Percentiles rank a stretch among this genome's conserved stretches.
phyloP scores from a whole-genome alignment of 1,140 invertebrate species.

The Lasioglossum albipes region DNA sequence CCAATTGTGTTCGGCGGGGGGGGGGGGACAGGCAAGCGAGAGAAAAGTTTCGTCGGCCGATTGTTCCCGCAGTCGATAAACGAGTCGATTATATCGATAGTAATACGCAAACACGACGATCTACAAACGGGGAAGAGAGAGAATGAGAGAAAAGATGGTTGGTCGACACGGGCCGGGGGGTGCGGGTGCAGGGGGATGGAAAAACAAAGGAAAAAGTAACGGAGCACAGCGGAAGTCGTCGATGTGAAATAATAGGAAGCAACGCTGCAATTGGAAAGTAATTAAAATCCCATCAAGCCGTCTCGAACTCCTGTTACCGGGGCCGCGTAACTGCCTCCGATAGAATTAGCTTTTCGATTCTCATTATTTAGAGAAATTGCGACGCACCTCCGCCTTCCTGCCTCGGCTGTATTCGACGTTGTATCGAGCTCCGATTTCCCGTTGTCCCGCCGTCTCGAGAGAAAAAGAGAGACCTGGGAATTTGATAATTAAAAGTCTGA shows the following conservation, averaged over 20 bases:
- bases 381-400: neutral
- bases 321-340: slow-evolving; percentile 33
- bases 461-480: neutral
- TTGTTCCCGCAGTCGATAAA: slow-evolving; percentile 47
- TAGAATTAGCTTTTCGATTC: slow-evolving; percentile 62
- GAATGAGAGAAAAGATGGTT: no score
- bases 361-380: slow-evolving; percentile 60
- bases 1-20: slow-evolving; percentile 21
- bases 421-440: neutral
- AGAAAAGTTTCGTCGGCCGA: slow-evolving; percentile 32
- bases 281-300: slow-evolving; percentile 70
- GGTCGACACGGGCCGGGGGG: neutral
- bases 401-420: neutral
- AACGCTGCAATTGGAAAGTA: slow-evolving; percentile 68
- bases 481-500: slow-evolving; percentile 3
- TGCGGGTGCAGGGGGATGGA: neutral
- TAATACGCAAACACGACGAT: slow-evolving; percentile 28
- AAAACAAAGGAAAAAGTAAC: slow-evolving; percentile 3
- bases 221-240: slow-evolving; percentile 52
- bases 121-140: no score
- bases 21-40: slow-evolving; percentile 2
- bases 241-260: slow-evolving; percentile 65
- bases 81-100: slow-evolving; percentile 55
- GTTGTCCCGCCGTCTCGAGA: no score
- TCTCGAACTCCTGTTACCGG: slow-evolving; percentile 38